Percentiles rank a stretch among this genome's conserved stretches.
These are phyloP conservation scores for Nemotelus pantherinus DNA, from an alignment of 2,888 invertebrate species.

Conservation along the genomic window DNA sequence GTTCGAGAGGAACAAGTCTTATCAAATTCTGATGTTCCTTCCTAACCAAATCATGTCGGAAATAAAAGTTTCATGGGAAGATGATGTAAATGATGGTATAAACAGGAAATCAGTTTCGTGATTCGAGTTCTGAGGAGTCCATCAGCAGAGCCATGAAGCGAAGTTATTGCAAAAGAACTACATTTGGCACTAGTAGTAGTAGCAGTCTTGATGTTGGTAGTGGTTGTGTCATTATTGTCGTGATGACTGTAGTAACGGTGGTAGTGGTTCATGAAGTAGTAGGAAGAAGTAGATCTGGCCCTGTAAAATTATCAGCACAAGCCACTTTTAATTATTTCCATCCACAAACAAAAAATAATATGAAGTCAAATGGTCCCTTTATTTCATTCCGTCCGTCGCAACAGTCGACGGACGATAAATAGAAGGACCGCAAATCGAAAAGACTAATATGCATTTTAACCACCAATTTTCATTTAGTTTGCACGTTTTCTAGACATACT, in stretches of 20 bases:
- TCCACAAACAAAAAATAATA: conserved; percentile 8
- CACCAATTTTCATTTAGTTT: background rate
- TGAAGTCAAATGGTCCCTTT: background rate
- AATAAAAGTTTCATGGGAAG: conserved; percentile 16
- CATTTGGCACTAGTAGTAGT: conserved; percentile 40
- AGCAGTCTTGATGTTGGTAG: conserved; percentile 47
- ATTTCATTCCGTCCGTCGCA: background rate
- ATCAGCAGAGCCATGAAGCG: conserved; percentile 36
- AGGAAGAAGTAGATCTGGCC: conserved; percentile 51
- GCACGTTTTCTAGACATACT: too few relatives aligned
- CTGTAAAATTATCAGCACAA: conserved; percentile 54
- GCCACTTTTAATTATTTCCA: conserved; percentile 48
- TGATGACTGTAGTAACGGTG: conserved; percentile 47
- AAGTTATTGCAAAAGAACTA: conserved; percentile 39
- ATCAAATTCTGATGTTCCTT: background rate
- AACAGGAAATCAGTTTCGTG: conserved; percentile 18
- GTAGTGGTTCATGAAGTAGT: conserved; percentile 45
- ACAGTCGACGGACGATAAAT: background rate
- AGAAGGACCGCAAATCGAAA: background rate
- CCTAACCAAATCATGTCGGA: conserved; percentile 24
- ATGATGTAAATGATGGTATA: conserved; percentile 26
- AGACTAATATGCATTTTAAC: background rate
- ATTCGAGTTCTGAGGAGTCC: conserved; percentile 26
- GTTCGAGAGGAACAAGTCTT: too few relatives aligned
- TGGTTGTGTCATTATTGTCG: conserved; percentile 47